phyloP scores from a whole-genome alignment of 2,888 invertebrate species.

The Adelphocoris suturalis region DNA sequence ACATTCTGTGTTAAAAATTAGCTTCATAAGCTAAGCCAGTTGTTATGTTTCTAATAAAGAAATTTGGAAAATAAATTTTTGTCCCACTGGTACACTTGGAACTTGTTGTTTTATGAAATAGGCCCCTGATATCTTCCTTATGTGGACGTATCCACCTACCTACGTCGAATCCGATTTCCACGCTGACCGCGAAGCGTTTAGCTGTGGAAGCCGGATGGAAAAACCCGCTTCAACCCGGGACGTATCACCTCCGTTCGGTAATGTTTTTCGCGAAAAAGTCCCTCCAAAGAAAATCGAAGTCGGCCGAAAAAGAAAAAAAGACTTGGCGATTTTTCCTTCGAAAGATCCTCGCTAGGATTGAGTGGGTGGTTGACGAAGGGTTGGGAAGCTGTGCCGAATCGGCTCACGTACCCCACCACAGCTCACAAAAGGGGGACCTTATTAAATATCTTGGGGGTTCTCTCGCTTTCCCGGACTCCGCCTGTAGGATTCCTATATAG shows the following conservation, averaged over 20 bases:
- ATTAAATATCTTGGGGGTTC: slow-evolving; percentile 30
- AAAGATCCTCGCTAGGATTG: neutral
- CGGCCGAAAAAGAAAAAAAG: neutral
- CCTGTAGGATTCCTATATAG: slow-evolving; percentile 38
- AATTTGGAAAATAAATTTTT: too few relatives aligned
- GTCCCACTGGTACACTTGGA: too few relatives aligned
- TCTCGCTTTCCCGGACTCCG: slow-evolving; percentile 43
- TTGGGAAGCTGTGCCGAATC: slow-evolving; percentile 44
- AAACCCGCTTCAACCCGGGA: neutral
- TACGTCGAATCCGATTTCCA: too few relatives aligned
- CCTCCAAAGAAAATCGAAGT: neutral
- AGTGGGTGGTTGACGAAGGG: neutral
- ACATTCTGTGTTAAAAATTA: too few relatives aligned
- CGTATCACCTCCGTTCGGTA: slow-evolving; percentile 7
- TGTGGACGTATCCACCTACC: too few relatives aligned
- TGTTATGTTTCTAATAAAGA: too few relatives aligned
- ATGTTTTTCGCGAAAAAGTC: neutral
- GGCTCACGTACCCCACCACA: slow-evolving; percentile 23
- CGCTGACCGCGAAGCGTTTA: too few relatives aligned
- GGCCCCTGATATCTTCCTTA: too few relatives aligned
- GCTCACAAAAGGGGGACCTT: slow-evolving; percentile 25
- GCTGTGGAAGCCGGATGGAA: too few relatives aligned
- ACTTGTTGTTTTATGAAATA: too few relatives aligned
- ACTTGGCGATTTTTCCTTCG: neutral
- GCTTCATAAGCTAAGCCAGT: too few relatives aligned